These are phyloP conservation scores for Drosophila suzukii DNA, from an alignment of 1,140 invertebrate genomes.

Conservation along the genomic window DNA sequence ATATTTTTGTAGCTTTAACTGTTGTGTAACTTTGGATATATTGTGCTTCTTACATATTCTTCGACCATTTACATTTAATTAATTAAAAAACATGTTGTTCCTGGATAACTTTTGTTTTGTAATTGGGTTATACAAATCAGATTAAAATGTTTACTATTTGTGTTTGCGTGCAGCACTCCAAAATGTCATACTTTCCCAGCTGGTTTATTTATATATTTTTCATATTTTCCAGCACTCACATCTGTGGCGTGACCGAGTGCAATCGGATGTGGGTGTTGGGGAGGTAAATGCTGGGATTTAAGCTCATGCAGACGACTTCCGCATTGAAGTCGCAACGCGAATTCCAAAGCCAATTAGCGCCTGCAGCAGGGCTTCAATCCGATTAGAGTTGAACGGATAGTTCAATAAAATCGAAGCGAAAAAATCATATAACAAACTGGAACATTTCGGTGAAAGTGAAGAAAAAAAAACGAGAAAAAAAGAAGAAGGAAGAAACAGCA, in stretches of 20 bases:
- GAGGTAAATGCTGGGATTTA: slow-evolving; percentile 38
- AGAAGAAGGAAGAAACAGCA: slow-evolving; percentile 8
- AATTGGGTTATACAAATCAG: no score
- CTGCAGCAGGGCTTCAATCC: slow-evolving; percentile 25
- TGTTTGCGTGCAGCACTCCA: slow-evolving; percentile 29
- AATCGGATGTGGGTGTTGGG: slow-evolving; percentile 41
- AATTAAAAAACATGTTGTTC: no score
- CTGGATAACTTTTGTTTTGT: no score
- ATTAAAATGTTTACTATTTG: not conserved
- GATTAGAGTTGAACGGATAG: slow-evolving; percentile 25
- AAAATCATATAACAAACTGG: slow-evolving; percentile 22
- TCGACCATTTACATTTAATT: no score
- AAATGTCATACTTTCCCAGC: slow-evolving; percentile 8
- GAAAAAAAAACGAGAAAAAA: not conserved
- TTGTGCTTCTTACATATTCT: no score
- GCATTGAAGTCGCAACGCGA: slow-evolving; percentile 32
- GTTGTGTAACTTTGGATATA: no score
- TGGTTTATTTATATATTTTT: slow-evolving; percentile 1
- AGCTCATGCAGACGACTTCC: slow-evolving; percentile 44
- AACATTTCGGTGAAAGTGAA: slow-evolving; percentile 32
- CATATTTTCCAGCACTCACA: slow-evolving; percentile 1
- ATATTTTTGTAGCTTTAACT: not conserved
- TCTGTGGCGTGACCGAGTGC: slow-evolving; percentile 52
- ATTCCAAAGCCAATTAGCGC: slow-evolving; percentile 59
- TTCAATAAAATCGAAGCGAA: slow-evolving; percentile 20